Percentiles rank a stretch among this genome's conserved stretches.
Evolutionary conservation across 2,113 vertebrate genomes (phyloP).

Genomic region (Periophthalmodon schlosseri): DNA sequence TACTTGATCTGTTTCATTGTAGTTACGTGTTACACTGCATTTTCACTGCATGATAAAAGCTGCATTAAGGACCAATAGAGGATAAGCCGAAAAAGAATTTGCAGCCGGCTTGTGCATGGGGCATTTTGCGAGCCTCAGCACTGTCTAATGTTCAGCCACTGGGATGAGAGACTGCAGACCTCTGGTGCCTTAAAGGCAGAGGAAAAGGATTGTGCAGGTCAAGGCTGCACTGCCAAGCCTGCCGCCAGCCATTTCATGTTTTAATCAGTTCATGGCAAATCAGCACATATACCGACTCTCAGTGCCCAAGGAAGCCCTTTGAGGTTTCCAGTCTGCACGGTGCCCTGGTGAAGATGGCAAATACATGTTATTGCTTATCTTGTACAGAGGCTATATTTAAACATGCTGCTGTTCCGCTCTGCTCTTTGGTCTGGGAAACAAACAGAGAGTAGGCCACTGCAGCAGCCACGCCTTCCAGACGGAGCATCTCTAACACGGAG

Average conservation of each 20-base stretch:
- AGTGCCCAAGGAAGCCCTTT: constrained; percentile 33
- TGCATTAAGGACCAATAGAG: constrained; percentile 31
- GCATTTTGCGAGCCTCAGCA: constrained; percentile 49
- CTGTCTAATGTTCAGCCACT: constrained; percentile 53
- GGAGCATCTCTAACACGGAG: constrained; percentile 48
- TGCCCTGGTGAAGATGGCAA: constrained; percentile 26
- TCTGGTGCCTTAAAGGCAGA: constrained; percentile 49
- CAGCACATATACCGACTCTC: constrained; percentile 50
- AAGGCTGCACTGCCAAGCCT: constrained; percentile 44
- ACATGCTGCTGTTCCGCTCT: constrained; percentile 25
- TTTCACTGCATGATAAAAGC: constrained; percentile 31
- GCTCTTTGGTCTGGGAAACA: constrained; percentile 31
- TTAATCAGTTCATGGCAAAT: constrained; percentile 59
- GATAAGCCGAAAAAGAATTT: constrained; percentile 32
- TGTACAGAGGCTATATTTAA: neutral
- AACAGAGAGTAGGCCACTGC: constrained; percentile 47
- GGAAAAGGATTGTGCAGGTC: constrained; percentile 54
- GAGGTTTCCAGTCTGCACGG: constrained; percentile 25
- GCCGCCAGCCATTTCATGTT: constrained; percentile 59
- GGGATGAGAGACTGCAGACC: constrained; percentile 56
- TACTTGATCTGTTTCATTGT: constrained; percentile 20
- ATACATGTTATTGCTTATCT: constrained; percentile 24
- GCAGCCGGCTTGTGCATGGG: constrained; percentile 24
- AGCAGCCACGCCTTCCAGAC: constrained; percentile 64
- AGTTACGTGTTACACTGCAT: constrained; percentile 1